Evolutionary conservation across 1,140 invertebrate species (phyloP), one percentile per base, ranked within the genome.

Genomic region (Heterodera schachtii): DNA sequence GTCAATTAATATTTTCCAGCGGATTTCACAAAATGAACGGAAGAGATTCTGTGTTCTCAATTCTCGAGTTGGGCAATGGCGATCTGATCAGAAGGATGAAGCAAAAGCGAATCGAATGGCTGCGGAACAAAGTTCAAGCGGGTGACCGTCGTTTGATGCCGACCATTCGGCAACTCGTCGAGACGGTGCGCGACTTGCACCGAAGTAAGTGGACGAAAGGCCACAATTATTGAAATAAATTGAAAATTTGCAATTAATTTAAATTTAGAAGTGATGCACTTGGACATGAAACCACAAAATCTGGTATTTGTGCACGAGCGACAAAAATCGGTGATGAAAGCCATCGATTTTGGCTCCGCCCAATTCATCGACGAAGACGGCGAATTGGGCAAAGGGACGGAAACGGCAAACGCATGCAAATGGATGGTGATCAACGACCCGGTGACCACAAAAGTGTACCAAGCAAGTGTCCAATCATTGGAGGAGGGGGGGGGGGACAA

Each of bases 241-340:
- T 46, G 16, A 16, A 21, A 67, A 19, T 16, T 19, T 76, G 16
- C 46, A 41, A 41, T 57, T 76, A 64, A 31, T 13, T 21, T 57
- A 11, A 44, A 19, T 77, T 49, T n/a, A 77, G 75, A 21, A 43
- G 43, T 77, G 4, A 77, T 77, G 57, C 75, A 77, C 41, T 57
- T 77, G 75, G 75, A 77, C 60, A 19, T 77, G 75, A 77, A 77
- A 46, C 75, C 75, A 16, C 16, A 49, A 16, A 77, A 77, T 47
- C 41, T 77, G 57, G 44, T 77, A 19, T 77, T 64, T 49, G 57
- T 77, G 57, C 52, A 16, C n/a, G 66, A 77, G 43, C 44, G 66
- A 8, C 19, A 57, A 16, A 31, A 67, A n/a, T 21, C 69, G 75
- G n/a, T 67, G 31, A 43, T 77, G 57, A 77, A 77, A 16, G 75